phyloP scores from a whole-genome alignment of 2,113 vertebrate species.

The Craseonycteris thonglongyai region DNA sequence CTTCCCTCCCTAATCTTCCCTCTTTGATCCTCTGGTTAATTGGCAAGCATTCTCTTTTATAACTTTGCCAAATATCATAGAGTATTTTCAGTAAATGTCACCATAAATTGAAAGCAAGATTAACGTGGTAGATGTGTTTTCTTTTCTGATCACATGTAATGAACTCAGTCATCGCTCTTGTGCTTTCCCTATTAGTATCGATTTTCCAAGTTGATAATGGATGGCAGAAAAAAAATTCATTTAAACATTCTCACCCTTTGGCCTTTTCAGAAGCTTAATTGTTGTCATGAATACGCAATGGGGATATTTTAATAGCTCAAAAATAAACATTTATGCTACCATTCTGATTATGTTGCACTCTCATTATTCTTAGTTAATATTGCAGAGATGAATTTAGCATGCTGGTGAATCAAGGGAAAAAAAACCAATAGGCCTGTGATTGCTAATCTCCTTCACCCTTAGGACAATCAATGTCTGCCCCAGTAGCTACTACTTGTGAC shows the following conservation, averaged over 20 bases:
- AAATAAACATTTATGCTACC: conserved; percentile 36
- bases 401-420: not conserved
- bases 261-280: conserved; percentile 78
- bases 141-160: conserved; percentile 75
- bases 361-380: conserved; percentile 27
- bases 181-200: conserved; percentile 80
- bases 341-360: not conserved
- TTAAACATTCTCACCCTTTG: conserved; percentile 79
- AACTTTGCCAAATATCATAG: conserved; percentile 79
- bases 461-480: not conserved
- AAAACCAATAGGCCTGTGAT: not conserved
- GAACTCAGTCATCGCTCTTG: conserved; percentile 66
- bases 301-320: conserved; percentile 27
- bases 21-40: conserved; percentile 93
- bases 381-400: not conserved
- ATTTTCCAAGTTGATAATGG: conserved; percentile 75
- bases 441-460: not conserved
- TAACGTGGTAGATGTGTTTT: conserved; percentile 79
- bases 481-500: not conserved
- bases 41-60: conserved; percentile 85
- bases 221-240: conserved; percentile 67
- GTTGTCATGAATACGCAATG: conserved; percentile 43
- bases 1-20: conserved; percentile 78
- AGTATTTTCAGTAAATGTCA: conserved; percentile 92
- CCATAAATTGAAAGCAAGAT: conserved; percentile 82